phyloP scores from a whole-genome alignment of 1,140 invertebrate genomes.

The Caenorhabditis latens region DNA sequence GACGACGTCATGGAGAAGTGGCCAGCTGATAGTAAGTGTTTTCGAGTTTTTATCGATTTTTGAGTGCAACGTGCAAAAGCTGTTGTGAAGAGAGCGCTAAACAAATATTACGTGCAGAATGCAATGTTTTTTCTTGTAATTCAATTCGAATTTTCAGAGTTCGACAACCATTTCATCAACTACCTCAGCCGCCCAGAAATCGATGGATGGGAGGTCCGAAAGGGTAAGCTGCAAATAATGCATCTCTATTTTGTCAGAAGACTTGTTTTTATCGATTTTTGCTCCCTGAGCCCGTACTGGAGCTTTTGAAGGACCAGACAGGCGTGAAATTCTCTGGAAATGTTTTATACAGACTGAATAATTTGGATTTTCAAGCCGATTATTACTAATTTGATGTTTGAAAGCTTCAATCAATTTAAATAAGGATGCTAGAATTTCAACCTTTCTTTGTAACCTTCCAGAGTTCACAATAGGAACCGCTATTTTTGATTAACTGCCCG shows the following conservation, averaged over 20 bases:
- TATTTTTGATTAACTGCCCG: too few species aligned
- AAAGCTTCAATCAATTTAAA: too few species aligned
- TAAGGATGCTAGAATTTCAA: too few species aligned
- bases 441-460: too few species aligned
- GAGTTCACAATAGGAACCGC: too few species aligned
- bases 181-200: conserved; percentile 91
- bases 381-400: too few species aligned
- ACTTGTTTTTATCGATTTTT: too few species aligned
- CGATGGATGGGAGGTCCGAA: conserved; percentile 94
- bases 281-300: too few species aligned
- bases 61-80: not conserved
- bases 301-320: too few species aligned
- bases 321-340: too few species aligned
- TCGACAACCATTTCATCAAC: conserved; percentile 78
- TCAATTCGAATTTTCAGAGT: conserved; percentile 67
- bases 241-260: not conserved
- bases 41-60: not conserved
- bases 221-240: conserved; percentile 67
- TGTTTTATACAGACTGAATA: too few species aligned
- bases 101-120: conserved; percentile 9
- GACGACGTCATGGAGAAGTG: conserved; percentile 78
- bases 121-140: conserved; percentile 43
- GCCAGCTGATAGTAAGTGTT: conserved; percentile 74
- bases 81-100: not conserved
- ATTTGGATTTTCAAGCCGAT: too few species aligned